phyloP scores from a whole-genome alignment of 37 sponge, comb jelly and placozoan species.

The Chondrosia reniformis region DNA sequence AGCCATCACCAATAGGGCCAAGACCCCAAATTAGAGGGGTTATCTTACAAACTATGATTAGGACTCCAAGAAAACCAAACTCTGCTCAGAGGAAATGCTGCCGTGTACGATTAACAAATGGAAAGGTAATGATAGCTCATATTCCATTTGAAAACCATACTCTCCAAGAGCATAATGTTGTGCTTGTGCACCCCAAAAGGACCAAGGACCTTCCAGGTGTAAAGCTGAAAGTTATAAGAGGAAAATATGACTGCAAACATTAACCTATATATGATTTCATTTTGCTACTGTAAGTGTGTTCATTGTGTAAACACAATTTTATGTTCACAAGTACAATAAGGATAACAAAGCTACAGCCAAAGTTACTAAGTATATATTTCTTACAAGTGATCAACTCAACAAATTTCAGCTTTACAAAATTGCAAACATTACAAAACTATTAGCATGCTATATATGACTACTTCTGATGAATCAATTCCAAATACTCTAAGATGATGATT shows the following conservation, averaged over 20 bases:
- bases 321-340: too few relatives aligned
- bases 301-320: too few relatives aligned
- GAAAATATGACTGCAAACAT: constrained; percentile 85
- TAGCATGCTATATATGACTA: too few relatives aligned
- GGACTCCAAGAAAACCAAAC: constrained; percentile 83
- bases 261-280: neutral
- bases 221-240: constrained; percentile 56
- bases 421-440: too few relatives aligned
- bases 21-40: constrained; percentile 56
- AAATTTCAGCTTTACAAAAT: too few relatives aligned
- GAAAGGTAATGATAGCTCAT: constrained; percentile 63
- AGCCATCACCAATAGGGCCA: constrained; percentile 23
- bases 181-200: constrained; percentile 65
- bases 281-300: too few relatives aligned
- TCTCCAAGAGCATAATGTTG: constrained; percentile 82
- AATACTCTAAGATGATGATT: too few relatives aligned
- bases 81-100: constrained; percentile 83
- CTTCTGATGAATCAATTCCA: too few relatives aligned
- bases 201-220: constrained; percentile 78
- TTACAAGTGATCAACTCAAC: too few relatives aligned
- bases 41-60: constrained; percentile 44
- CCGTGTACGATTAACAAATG: constrained; percentile 71
- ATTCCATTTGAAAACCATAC: constrained; percentile 74
- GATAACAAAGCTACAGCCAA: too few relatives aligned
- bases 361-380: too few relatives aligned